A percentile compares a stretch with the other conserved stretches of the same genome.
Evolutionary conservation across 2,888 invertebrate genomes (phyloP).

Genomic region (Ariolimax columbianus): DNA sequence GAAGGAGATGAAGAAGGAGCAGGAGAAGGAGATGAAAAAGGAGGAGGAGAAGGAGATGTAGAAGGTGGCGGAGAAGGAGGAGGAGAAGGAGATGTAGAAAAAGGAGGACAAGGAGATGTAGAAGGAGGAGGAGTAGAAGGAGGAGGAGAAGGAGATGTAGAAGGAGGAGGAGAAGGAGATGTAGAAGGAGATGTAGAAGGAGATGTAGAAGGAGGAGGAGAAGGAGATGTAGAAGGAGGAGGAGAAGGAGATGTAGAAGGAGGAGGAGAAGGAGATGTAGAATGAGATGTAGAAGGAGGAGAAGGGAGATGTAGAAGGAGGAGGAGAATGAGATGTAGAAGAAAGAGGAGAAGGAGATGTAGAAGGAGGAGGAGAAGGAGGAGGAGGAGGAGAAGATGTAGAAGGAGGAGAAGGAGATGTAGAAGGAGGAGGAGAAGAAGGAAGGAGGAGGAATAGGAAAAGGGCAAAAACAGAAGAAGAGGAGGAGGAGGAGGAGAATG

Average conservation of each 20-base stretch:
- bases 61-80: too few relatives aligned
- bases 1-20: too few relatives aligned
- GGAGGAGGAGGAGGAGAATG: neutral
- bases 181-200: neutral
- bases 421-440: slow-evolving; percentile 18
- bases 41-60: too few relatives aligned
- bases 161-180: slow-evolving; percentile 4
- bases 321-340: neutral
- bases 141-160: neutral
- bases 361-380: slow-evolving; percentile 1
- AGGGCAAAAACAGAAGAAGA: neutral
- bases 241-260: neutral
- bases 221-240: neutral
- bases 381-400: neutral
- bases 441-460: slow-evolving; percentile 3
- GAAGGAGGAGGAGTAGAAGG: neutral
- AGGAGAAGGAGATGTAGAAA: too few relatives aligned
- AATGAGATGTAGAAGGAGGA: slow-evolving; percentile 21
- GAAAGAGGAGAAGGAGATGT: neutral
- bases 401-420: slow-evolving; percentile 32
- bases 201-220: too few relatives aligned
- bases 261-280: too few relatives aligned
- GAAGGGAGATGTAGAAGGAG: neutral
- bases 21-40: slow-evolving; percentile 46
- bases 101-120: slow-evolving; percentile 33